Evolutionary conservation across 2,113 vertebrate species (phyloP).

Genomic region (Amphilophus citrinellus): DNA sequence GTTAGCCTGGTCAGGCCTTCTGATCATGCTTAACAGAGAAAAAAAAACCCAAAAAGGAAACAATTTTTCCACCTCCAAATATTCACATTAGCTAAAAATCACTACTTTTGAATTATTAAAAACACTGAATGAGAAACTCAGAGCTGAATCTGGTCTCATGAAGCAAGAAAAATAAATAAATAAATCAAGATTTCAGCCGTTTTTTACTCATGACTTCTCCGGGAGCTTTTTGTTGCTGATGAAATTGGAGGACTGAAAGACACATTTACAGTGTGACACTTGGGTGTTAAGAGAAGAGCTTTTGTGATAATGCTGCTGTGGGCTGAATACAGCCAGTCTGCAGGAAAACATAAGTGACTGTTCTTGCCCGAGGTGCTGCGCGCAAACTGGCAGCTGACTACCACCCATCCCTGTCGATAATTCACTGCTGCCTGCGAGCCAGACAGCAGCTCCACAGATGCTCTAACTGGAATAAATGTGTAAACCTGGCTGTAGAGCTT

Average conservation of each 20-base stretch:
- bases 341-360: constrained; percentile 41
- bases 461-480: constrained; percentile 61
- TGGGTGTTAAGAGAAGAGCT: constrained; percentile 26
- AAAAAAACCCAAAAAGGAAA: not conserved
- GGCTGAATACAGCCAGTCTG: constrained; percentile 32
- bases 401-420: constrained; percentile 45
- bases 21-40: constrained; percentile 34
- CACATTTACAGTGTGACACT: constrained; percentile 43
- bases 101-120: constrained; percentile 42
- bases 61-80: constrained; percentile 37
- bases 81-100: constrained; percentile 46
- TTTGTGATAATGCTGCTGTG: constrained; percentile 13
- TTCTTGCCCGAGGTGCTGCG: constrained; percentile 33
- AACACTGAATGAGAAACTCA: constrained; percentile 16
- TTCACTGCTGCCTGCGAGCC: constrained; percentile 46
- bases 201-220: not conserved
- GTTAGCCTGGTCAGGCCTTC: constrained; percentile 25
- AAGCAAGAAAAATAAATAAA: not conserved
- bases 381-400: constrained; percentile 48
- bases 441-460: constrained; percentile 21
- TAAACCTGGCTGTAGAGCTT: constrained; percentile 17
- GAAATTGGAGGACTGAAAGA: constrained; percentile 8
- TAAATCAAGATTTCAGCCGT: not conserved
- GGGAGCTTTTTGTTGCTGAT: not conserved
- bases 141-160: constrained; percentile 3